A percentile compares a stretch with the other conserved stretches of the same genome.
Evolutionary conservation across 2,113 vertebrate species (phyloP).

Genomic region (Pseudolaguvia tuberculata): DNA sequence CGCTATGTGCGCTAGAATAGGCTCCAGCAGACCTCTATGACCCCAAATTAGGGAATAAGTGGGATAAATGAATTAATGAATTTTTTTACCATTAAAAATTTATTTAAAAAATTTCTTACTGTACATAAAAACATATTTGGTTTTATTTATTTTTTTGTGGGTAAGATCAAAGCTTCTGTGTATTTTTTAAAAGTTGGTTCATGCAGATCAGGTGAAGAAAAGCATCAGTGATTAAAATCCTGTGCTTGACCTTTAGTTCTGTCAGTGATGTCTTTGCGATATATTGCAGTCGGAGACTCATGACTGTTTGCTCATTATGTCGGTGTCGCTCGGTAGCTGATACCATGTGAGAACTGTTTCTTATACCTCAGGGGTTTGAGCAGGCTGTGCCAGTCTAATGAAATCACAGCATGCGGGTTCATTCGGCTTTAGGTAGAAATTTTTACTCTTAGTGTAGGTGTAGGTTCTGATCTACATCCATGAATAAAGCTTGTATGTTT

Average conservation of each 20-base stretch:
- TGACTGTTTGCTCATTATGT: conserved; percentile 31
- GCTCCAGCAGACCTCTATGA: no score
- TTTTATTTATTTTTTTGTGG: background rate
- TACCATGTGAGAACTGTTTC: background rate
- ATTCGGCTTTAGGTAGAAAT: conserved; percentile 47
- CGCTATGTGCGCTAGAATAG: no score
- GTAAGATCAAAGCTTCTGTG: background rate
- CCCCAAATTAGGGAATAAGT: no score
- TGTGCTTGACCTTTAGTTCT: conserved; percentile 41
- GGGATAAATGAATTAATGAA: no score
- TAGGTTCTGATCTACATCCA: background rate
- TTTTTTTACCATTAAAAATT: no score
- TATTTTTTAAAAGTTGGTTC: background rate
- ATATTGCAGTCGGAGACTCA: background rate
- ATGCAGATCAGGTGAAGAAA: conserved; percentile 48
- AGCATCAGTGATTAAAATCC: conserved; percentile 38
- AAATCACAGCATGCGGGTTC: conserved; percentile 45
- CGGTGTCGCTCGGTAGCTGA: conserved; percentile 20
- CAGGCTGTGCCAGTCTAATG: conserved; percentile 46
- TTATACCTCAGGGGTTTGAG: conserved; percentile 36
- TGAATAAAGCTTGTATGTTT: no score
- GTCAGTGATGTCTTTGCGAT: conserved; percentile 30
- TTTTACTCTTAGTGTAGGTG: background rate
- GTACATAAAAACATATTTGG: background rate
- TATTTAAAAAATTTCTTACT: no score